Percentiles rank a stretch among this genome's conserved stretches.
Conservation (phyloP, 2,113 vertebrate species). For the Jacana jacana region DNA sequence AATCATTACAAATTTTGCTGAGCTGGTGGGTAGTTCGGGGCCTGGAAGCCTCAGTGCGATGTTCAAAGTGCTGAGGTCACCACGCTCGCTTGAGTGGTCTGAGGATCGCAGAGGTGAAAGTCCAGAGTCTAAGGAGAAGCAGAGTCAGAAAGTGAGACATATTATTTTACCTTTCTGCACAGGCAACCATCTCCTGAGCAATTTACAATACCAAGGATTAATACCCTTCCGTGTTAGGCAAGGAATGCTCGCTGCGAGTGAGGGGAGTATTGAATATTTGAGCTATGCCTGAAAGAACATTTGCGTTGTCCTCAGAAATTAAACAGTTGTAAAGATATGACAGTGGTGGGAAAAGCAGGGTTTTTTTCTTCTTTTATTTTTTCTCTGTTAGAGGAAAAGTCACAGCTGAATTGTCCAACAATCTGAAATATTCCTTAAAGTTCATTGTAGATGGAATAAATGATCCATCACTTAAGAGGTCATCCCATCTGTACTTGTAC, state of each 20-base stretch:
- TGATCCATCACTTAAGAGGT: not conserved
- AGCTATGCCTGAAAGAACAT: not conserved
- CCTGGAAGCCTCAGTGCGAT: not conserved
- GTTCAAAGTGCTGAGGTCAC: not conserved
- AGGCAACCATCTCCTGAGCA: not conserved
- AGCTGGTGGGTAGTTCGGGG: not conserved
- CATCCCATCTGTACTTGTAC: not conserved
- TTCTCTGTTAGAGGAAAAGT: not conserved
- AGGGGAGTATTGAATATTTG: not conserved
- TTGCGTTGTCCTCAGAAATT: not conserved
- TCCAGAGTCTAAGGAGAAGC: not conserved
- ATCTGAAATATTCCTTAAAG: not conserved
- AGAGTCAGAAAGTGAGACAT: not conserved
- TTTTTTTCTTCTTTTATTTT: not conserved
- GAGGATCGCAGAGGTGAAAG: not conserved
- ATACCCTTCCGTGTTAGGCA: not conserved
- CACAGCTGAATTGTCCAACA: not conserved
- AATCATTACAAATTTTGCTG: not conserved
- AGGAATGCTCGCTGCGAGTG: not conserved
- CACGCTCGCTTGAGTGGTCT: not conserved
- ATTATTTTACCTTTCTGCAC: not conserved
- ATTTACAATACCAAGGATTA: not conserved
- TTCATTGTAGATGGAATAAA: not conserved
- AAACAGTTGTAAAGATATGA: rapidly evolving
- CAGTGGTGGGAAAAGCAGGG: not conserved